These are phyloP conservation scores for Trachelipus rathkii DNA, from an alignment of 1,140 invertebrate species.

Conservation along the genomic window DNA sequence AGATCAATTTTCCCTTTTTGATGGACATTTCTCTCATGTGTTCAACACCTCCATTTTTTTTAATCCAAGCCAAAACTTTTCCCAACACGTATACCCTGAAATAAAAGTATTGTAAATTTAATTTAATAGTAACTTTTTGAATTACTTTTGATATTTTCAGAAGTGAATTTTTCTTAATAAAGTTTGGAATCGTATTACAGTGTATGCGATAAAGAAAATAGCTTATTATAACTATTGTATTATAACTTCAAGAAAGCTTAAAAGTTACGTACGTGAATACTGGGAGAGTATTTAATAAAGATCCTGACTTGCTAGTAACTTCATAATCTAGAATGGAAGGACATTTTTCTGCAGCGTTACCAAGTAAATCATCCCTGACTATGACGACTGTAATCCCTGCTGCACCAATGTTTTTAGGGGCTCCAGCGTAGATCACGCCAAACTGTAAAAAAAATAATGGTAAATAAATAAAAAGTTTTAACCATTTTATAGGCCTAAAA, in stretches of 20 bases:
- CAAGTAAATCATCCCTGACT: slow-evolving; percentile 84
- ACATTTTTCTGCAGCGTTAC: slow-evolving; percentile 68
- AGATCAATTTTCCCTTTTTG: slow-evolving; percentile 73
- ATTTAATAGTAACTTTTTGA: background rate
- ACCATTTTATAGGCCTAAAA: too few species aligned
- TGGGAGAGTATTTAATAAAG: too few species aligned
- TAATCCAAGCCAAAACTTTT: slow-evolving; percentile 87
- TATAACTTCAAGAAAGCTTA: too few species aligned
- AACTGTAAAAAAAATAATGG: slow-evolving; percentile 60
- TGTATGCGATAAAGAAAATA: too few species aligned
- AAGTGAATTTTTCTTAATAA: too few species aligned
- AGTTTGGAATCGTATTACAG: too few species aligned
- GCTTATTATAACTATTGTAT: too few species aligned
- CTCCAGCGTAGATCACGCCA: slow-evolving; percentile 89
- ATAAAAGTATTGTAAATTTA: slow-evolving; percentile 14
- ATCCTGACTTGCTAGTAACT: too few species aligned
- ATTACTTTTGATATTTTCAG: too few species aligned
- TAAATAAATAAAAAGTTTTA: background rate
- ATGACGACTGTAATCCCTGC: slow-evolving; percentile 89
- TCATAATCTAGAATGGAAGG: slow-evolving; percentile 53
- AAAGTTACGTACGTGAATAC: too few species aligned
- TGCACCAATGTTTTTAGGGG: slow-evolving; percentile 95
- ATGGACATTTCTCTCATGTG: slow-evolving; percentile 68
- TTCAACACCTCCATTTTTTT: slow-evolving; percentile 72
- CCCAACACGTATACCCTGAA: slow-evolving; percentile 86